phyloP scores from a whole-genome alignment of 2,888 invertebrate genomes.

The Dorcus parallelipipedus region DNA sequence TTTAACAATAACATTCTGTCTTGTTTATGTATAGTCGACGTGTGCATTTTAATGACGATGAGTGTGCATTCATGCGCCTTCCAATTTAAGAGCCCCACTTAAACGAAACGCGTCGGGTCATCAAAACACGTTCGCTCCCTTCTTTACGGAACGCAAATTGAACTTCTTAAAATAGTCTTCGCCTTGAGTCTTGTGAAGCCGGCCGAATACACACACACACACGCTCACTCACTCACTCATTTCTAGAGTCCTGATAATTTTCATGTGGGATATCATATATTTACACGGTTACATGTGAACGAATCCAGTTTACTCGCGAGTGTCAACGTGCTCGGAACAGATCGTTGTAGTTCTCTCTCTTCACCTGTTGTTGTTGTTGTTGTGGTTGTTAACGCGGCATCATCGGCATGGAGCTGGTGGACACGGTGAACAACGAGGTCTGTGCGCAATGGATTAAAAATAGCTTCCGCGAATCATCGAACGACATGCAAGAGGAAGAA shows the following conservation, averaged over 20 bases:
- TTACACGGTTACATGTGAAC: neutral
- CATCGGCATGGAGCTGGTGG: slow-evolving; percentile 12
- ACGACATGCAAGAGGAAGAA: slow-evolving; percentile 1
- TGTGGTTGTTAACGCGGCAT: neutral
- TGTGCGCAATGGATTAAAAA: slow-evolving; percentile 16
- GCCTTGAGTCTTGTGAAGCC: no score
- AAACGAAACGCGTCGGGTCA: no score
- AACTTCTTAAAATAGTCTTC: no score
- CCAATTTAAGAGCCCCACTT: no score
- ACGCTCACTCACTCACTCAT: neutral
- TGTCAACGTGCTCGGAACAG: slow-evolving; percentile 7
- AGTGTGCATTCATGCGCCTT: no score
- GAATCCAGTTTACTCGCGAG: slow-evolving; percentile 8
- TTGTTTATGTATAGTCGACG: no score
- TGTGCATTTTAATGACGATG: no score
- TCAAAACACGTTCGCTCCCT: neutral
- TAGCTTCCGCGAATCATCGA: slow-evolving; percentile 9
- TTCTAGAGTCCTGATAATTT: neutral
- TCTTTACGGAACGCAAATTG: neutral
- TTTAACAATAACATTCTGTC: no score
- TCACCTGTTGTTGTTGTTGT: neutral
- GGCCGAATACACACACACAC: neutral
- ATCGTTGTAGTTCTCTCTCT: neutral
- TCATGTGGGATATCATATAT: neutral
- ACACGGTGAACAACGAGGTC: slow-evolving; percentile 9